Percentiles rank a stretch among this genome's conserved stretches.
phyloP scores from a whole-genome alignment of 2,797 vertebrate genomes.

The Parauchenoglanis ngamensis region DNA sequence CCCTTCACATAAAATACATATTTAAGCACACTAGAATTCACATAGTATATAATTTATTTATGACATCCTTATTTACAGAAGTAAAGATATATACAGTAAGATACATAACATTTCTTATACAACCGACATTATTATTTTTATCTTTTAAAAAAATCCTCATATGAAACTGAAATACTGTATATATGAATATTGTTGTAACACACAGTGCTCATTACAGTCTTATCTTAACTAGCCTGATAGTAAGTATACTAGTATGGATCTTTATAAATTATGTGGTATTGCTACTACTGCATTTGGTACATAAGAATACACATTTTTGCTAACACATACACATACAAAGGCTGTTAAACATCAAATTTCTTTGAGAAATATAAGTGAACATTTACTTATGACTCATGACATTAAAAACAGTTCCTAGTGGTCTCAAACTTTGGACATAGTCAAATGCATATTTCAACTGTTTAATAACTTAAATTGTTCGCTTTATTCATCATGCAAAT shows the following conservation, averaged over 20 bases:
- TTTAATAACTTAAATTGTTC: not conserved
- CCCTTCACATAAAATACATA: not conserved
- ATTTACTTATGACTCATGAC: not conserved
- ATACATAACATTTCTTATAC: not conserved
- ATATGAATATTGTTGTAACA: not conserved
- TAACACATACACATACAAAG: not conserved
- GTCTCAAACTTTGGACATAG: not conserved
- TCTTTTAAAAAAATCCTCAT: not conserved
- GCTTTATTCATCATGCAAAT: conserved; percentile 52
- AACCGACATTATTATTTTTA: not conserved
- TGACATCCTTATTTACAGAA: not conserved
- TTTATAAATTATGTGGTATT: not conserved
- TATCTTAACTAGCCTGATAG: not conserved
- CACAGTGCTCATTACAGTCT: conserved; percentile 12
- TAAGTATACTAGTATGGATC: not conserved
- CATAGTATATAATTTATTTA: not conserved
- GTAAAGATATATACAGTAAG: not conserved
- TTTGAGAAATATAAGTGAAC: not conserved
- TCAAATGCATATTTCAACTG: not conserved
- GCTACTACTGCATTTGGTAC: not conserved
- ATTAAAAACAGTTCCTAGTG: not conserved
- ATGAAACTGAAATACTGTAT: not conserved
- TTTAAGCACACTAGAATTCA: conserved; percentile 8
- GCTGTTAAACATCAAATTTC: conserved; percentile 2
- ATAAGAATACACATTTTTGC: not conserved